Base-by-base conservation (phyloP, 1,140 invertebrate species). In the Eciton burchellii region DNA sequence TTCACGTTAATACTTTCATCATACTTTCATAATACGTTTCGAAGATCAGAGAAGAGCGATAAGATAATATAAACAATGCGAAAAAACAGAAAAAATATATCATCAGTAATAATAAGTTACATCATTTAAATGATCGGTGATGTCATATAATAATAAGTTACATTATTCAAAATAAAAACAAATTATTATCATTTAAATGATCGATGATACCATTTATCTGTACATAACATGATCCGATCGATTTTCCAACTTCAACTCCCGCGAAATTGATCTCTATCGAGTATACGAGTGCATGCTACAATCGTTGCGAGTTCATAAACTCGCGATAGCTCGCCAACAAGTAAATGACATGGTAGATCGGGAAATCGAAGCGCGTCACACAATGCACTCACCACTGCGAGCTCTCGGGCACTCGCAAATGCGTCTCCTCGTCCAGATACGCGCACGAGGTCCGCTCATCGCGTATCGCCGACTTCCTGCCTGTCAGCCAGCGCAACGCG, bases 301-400 rank as follows among this genome's bases (percentile, higher is more conserved):
- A 35, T 35, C 35, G 35, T 35, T 35, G 35, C 6, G 6, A 35
- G 6, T 35, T 35, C 6, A 62, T 4, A 66, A 66, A 14, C 21
- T 26, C 24, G 8, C 11, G 43, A 66, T 24, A 4, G 0, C 24
- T 2, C 45, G 45, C 9, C 24, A 21, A 8, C n/a, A 9, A 1
- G 12, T 49, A 62, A 62, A 16, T 73, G 26, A 0, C 9, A 1
- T 11, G 4, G 6, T n/a, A 26, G 11, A 54, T 26, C 12, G 4
- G 6, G n/a, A 26, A 11, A 54, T 26, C 16, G 19, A 72, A 71
- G 11, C 19, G 54, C 5, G 26, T 26, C 14, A 9, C 14, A 9
- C 16, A 12, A 66, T 41, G n/a, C 62, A 77, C 74, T 77, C 62
- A 77, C 74, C 74, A 43, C 6, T 66, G 11, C 26, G 57, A 63